Percentiles rank a stretch among this genome's conserved stretches.
Evolutionary conservation across 2,797 vertebrate genomes (phyloP).

Genomic region (Phoeniculus purpureus): DNA sequence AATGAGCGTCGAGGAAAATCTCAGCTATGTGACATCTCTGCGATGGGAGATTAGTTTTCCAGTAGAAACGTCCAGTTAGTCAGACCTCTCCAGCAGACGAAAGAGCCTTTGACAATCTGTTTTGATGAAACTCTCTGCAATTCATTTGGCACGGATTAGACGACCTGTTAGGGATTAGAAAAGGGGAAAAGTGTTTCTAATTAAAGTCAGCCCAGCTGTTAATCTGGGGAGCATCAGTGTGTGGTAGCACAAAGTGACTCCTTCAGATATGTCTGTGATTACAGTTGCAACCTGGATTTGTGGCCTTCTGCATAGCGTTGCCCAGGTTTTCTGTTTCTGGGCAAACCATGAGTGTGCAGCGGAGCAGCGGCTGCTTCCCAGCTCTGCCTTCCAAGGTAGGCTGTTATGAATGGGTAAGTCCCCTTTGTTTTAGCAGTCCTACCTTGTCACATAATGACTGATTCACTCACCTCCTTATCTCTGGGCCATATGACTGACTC

Average conservation of each 20-base stretch:
- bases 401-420: constrained; percentile 34
- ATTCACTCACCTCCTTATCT: constrained; percentile 37
- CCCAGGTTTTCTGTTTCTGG: background rate
- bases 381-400: background rate
- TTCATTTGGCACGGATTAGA: constrained; percentile 26
- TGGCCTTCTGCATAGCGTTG: background rate
- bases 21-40: constrained; percentile 51
- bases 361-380: background rate
- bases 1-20: constrained; percentile 37
- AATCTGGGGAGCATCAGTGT: background rate
- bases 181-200: constrained; percentile 23
- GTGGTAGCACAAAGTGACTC: background rate
- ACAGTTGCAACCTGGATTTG: background rate
- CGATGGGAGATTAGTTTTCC: constrained; percentile 55
- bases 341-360: background rate
- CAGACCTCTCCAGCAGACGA: constrained; percentile 16
- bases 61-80: constrained; percentile 48
- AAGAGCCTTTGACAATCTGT: constrained; percentile 55
- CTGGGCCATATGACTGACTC: background rate
- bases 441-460: constrained; percentile 29
- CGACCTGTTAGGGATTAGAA: constrained; percentile 37
- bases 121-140: constrained; percentile 37
- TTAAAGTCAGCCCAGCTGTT: constrained; percentile 40
- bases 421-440: background rate
- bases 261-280: background rate